Evolutionary conservation across 2,797 vertebrate genomes (phyloP).

Genomic region (Lithobates pipiens): DNA sequence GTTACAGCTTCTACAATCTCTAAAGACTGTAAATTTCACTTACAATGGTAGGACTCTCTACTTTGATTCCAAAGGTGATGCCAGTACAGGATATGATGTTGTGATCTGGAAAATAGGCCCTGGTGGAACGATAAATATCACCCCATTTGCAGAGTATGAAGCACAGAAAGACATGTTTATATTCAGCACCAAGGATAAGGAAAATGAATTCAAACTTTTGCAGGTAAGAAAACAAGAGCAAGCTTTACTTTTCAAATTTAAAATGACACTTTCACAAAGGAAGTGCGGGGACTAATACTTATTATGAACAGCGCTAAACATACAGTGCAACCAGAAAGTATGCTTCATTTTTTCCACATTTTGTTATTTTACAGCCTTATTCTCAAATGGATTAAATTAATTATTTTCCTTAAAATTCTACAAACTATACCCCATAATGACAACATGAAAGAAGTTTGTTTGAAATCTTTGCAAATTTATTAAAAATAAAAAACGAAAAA

Average conservation of each 20-base stretch:
- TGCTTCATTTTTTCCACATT: too few relatives aligned
- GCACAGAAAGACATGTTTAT: constrained; percentile 73
- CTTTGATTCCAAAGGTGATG: constrained; percentile 82
- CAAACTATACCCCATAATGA: too few relatives aligned
- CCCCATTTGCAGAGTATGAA: constrained; percentile 80
- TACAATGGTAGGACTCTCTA: constrained; percentile 70
- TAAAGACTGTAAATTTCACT: constrained; percentile 74
- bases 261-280: too few relatives aligned
- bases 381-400: too few relatives aligned
- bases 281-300: too few relatives aligned
- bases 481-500: too few relatives aligned
- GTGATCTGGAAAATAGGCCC: constrained; percentile 78
- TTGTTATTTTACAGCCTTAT: too few relatives aligned
- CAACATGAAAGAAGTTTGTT: too few relatives aligned
- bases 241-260: background rate
- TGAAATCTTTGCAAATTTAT: too few relatives aligned
- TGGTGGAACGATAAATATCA: constrained; percentile 67
- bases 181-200: constrained; percentile 68
- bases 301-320: too few relatives aligned
- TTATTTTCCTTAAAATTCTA: too few relatives aligned
- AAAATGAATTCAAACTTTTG: constrained; percentile 72
- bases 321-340: too few relatives aligned
- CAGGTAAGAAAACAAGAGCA: constrained; percentile 72
- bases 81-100: constrained; percentile 84
- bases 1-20: constrained; percentile 77